Conservation (phyloP, 2,113 vertebrate species). For the Cinclus mexicanus region DNA sequence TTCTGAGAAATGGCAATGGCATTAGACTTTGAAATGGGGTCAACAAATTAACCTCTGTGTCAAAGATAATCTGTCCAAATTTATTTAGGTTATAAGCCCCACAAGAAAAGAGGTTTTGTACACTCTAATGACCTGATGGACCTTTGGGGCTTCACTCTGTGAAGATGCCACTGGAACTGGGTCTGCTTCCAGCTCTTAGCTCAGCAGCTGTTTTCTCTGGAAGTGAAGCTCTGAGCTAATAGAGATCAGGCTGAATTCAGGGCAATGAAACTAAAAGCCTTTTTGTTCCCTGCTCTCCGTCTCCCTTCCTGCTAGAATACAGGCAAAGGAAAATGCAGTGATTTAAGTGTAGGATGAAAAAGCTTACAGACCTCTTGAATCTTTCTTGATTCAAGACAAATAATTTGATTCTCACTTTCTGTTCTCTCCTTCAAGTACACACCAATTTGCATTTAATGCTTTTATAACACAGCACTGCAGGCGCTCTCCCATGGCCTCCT, state of each 20-base stretch:
- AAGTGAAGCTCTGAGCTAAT: constrained; percentile 57
- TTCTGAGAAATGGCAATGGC: neutral
- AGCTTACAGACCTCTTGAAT: constrained; percentile 5
- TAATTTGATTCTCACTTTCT: neutral
- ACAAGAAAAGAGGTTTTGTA: constrained; percentile 50
- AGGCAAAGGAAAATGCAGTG: constrained; percentile 34
- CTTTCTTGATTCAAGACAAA: neutral
- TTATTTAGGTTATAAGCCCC: constrained; percentile 42
- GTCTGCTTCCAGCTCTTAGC: constrained; percentile 53
- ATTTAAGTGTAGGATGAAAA: neutral
- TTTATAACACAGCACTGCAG: neutral
- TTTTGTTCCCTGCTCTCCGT: constrained; percentile 38
- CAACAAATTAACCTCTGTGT: constrained; percentile 52
- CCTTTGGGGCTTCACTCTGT: neutral
- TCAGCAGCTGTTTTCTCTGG: constrained; percentile 58
- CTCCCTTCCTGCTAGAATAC: constrained; percentile 51
- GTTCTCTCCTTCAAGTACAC: neutral
- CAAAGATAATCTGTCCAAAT: constrained; percentile 49
- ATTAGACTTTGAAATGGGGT: constrained; percentile 18
- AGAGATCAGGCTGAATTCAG: constrained; percentile 53
- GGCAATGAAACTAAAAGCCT: constrained; percentile 60
- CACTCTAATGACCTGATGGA: constrained; percentile 20
- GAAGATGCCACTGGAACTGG: constrained; percentile 57
- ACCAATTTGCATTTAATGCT: neutral
- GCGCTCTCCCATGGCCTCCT: neutral